Evolutionary conservation across 2,888 invertebrate species (phyloP).

Genomic region (Coecobrya sp.): DNA sequence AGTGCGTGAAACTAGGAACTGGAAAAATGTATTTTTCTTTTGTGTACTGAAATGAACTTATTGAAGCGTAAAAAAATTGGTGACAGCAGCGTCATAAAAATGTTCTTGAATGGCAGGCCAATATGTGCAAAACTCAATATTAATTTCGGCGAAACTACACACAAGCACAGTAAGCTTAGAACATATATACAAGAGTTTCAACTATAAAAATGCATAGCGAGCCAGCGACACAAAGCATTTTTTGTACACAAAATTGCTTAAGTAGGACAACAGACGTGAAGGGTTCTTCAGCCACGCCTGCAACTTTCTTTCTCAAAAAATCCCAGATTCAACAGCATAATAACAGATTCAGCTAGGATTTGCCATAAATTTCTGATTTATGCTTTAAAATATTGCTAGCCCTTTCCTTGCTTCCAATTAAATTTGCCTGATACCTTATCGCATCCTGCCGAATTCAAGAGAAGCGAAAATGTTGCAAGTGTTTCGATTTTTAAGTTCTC

Average conservation of each 20-base stretch:
- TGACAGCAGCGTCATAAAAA: slow-evolving; percentile 71
- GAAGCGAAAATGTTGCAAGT: background rate
- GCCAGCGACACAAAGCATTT: background rate
- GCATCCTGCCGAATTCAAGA: background rate
- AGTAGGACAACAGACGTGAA: slow-evolving; percentile 26
- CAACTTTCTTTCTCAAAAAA: background rate
- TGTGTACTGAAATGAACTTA: slow-evolving; percentile 52
- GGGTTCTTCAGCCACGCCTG: background rate
- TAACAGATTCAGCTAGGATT: background rate
- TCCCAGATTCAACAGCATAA: background rate
- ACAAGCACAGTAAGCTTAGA: background rate
- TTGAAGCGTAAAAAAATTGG: slow-evolving; percentile 60
- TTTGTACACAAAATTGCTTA: background rate
- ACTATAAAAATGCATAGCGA: slow-evolving; percentile 12
- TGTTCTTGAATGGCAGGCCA: slow-evolving; percentile 69
- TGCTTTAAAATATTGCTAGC: background rate
- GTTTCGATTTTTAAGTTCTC: slow-evolving; percentile 36
- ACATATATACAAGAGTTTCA: background rate
- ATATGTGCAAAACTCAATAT: slow-evolving; percentile 71
- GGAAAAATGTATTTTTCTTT: slow-evolving; percentile 50
- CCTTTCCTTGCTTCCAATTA: slow-evolving; percentile 8
- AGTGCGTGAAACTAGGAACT: background rate
- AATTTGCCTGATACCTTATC: slow-evolving; percentile 31
- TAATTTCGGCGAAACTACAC: slow-evolving; percentile 24
- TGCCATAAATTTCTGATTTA: slow-evolving; percentile 35